Percentiles rank a stretch among this genome's conserved stretches.
Conservation (phyloP, 1,140 invertebrate species). For the Panagrolaimus sp. region DNA sequence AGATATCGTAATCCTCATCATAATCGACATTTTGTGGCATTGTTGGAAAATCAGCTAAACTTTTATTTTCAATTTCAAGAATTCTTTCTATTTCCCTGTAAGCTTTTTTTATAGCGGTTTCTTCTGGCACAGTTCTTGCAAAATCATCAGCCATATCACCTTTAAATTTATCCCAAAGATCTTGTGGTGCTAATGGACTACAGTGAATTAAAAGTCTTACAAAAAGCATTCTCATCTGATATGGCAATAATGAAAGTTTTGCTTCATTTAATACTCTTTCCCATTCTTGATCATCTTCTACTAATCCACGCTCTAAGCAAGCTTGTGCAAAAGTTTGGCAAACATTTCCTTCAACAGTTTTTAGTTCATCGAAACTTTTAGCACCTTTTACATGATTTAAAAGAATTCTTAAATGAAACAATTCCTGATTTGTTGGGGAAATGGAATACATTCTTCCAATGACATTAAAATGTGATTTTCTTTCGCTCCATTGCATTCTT, state of each 20-base stretch:
- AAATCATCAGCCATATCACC: slow-evolving; percentile 21
- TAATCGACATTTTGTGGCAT: slow-evolving; percentile 14
- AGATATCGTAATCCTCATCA: slow-evolving; percentile 6
- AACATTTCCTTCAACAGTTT: slow-evolving; percentile 24
- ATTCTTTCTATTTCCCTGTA: not conserved
- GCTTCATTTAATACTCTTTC: slow-evolving; percentile 21
- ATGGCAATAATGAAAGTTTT: not conserved
- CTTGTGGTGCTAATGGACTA: slow-evolving; percentile 8
- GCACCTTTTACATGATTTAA: slow-evolving; percentile 33
- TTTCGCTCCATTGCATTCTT: not conserved
- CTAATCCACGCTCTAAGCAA: slow-evolving; percentile 3
- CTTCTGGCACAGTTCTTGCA: not conserved
- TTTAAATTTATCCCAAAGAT: slow-evolving; percentile 28
- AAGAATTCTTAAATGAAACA: slow-evolving; percentile 40
- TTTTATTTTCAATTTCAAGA: not conserved
- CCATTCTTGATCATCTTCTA: slow-evolving; percentile 21
- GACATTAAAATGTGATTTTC: not conserved
- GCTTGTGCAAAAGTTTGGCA: slow-evolving; percentile 23
- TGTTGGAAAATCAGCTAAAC: not conserved
- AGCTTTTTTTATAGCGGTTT: not conserved
- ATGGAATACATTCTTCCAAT: slow-evolving; percentile 41
- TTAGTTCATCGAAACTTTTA: slow-evolving; percentile 36
- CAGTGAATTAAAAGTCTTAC: slow-evolving; percentile 11
- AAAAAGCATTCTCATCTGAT: slow-evolving; percentile 16
- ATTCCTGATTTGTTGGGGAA: slow-evolving; percentile 27